A percentile compares a stretch with the other conserved stretches of the same genome.
These are phyloP conservation scores for Hypothenemus hampei DNA, from an alignment of 1,140 invertebrate species.

Conservation along the genomic window DNA sequence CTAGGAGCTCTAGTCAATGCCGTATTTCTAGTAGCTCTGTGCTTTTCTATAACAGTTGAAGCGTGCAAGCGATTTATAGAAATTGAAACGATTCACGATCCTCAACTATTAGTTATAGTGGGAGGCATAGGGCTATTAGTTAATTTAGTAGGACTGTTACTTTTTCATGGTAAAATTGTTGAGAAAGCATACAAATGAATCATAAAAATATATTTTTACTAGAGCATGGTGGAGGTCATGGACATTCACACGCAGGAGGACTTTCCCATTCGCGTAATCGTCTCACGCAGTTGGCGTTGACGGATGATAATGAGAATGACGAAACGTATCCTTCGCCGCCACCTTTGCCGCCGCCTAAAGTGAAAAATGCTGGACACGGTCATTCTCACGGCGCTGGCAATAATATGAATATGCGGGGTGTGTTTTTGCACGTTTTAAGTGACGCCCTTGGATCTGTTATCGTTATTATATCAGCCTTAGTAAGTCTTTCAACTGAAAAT, in stretches of 20 bases:
- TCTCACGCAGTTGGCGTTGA: constrained; percentile 58
- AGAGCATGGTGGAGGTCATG: constrained; percentile 74
- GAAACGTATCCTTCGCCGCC: constrained; percentile 59
- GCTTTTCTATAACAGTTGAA: constrained; percentile 89
- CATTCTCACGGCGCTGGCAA: constrained; percentile 57
- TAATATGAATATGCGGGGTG: constrained; percentile 97
- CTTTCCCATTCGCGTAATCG: constrained; percentile 58
- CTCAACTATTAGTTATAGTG: constrained; percentile 69
- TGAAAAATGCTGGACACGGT: constrained; percentile 40
- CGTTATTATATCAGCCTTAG: constrained; percentile 87
- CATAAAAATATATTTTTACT: not conserved
- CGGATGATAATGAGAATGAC: constrained; percentile 77
- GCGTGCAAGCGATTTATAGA: constrained; percentile 86
- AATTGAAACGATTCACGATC: constrained; percentile 75
- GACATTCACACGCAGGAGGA: constrained; percentile 60
- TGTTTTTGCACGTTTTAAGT: constrained; percentile 94
- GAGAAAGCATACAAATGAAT: too few species aligned
- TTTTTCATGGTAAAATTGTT: constrained; percentile 77
- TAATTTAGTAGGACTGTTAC: constrained; percentile 74
- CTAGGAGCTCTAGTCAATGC: constrained; percentile 90
- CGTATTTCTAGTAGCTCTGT: constrained; percentile 87
- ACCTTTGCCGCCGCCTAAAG: constrained; percentile 41
- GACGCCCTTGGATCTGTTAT: constrained; percentile 96
- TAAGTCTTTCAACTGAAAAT: constrained; percentile 36
- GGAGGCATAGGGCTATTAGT: constrained; percentile 75